These are phyloP conservation scores for Magallana nippona DNA, from an alignment of 2,888 invertebrate genomes.

Conservation along the genomic window DNA sequence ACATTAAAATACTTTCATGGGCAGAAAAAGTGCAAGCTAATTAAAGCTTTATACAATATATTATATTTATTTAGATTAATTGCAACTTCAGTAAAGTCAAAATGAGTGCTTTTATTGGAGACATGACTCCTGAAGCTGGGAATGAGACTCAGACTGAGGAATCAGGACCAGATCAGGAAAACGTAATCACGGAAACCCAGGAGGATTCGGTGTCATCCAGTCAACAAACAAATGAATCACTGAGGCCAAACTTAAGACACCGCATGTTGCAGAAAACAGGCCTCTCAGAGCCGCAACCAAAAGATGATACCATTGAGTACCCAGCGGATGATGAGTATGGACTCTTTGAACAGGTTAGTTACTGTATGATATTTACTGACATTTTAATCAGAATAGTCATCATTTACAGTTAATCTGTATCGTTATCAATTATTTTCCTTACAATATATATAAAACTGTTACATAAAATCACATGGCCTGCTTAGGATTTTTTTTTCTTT, in stretches of 20 bases:
- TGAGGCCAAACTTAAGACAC: not conserved
- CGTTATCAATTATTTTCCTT: no score
- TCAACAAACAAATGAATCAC: not conserved
- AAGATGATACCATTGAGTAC: slow-evolving; percentile 59
- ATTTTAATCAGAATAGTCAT: not conserved
- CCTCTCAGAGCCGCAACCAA: not conserved
- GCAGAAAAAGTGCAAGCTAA: no score
- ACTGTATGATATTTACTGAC: not conserved
- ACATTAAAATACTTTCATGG: no score
- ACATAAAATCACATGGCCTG: no score
- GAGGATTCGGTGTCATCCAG: not conserved
- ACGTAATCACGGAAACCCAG: not conserved
- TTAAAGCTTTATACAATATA: no score
- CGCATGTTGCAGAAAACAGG: slow-evolving; percentile 15
- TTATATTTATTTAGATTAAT: no score
- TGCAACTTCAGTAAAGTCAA: not conserved
- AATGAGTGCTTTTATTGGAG: slow-evolving; percentile 27
- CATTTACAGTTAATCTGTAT: not conserved
- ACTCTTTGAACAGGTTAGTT: slow-evolving; percentile 65
- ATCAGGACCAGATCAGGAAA: not conserved
- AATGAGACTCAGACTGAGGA: not conserved
- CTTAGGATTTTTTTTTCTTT: no score
- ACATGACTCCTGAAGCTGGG: not conserved
- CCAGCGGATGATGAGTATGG: slow-evolving; percentile 67
- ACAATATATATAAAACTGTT: no score